Conservation (phyloP, 2,888 invertebrate genomes). For the Yponomeuta sedellus region DNA sequence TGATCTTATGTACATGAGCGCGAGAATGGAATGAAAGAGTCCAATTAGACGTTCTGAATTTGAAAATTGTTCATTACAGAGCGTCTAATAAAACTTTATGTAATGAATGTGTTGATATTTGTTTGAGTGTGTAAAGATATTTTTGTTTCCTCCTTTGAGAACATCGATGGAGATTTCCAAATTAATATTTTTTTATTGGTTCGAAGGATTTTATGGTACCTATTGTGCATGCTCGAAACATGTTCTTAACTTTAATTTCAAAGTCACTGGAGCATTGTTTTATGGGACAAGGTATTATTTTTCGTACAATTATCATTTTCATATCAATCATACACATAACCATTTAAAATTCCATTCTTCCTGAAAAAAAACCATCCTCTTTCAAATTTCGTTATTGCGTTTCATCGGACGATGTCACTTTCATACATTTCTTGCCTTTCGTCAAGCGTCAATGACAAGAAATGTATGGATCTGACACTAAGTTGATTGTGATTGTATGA, state of each 20-base stretch:
- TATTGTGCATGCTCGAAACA: not conserved
- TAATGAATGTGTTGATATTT: not conserved
- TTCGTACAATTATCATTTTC: not conserved
- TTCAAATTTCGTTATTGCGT: not conserved
- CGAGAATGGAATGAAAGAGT: not conserved
- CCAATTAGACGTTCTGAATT: not conserved
- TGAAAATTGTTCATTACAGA: not conserved
- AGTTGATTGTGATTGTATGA: too few species aligned
- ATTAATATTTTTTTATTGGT: not conserved
- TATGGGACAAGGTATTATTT: not conserved
- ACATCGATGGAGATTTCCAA: not conserved
- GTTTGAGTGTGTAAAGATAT: constrained; percentile 6
- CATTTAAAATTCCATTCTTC: not conserved
- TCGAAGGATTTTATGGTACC: not conserved
- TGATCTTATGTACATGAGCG: not conserved
- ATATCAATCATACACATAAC: constrained; percentile 2
- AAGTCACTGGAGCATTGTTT: not conserved
- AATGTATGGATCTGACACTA: too few species aligned
- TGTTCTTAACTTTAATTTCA: not conserved
- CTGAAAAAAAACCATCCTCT: not conserved
- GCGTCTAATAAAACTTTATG: not conserved
- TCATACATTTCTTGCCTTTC: too few species aligned
- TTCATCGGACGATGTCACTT: too few species aligned
- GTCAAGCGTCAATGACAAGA: too few species aligned
- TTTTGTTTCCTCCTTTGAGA: not conserved